Base-by-base conservation (phyloP, 2,113 vertebrate genomes). In the Pionites leucogaster region DNA sequence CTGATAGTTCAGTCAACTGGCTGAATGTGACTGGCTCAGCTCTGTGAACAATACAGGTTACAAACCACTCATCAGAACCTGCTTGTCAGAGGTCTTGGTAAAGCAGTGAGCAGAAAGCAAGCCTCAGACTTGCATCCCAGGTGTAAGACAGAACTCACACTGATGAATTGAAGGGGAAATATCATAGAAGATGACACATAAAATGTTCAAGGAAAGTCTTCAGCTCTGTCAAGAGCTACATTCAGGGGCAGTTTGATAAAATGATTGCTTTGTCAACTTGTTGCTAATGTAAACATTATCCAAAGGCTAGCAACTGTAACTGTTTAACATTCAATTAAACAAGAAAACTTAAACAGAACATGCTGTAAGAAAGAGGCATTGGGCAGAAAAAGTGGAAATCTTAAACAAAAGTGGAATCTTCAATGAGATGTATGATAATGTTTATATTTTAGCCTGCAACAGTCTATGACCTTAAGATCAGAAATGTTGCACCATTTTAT, bases 1-100 rank as follows among this genome's bases (percentile, higher is more conserved):
- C 8, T 83, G 20, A 37, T 46, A 28, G 7, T 35, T 74, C 18
- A 3, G 1, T 41, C 50, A 46, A 4, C 22, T 55, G 46, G 6
- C 25, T 67, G 46, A 31, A 53, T 29, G 27, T 62, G 35, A 62
- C 27, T 0, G 0, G 3, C 25, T 72, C 25, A 67, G 12, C 17
- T 10, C 10, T 46, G 25, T 1, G 2, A 78, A 64, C 8, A 60
- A 10, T 1, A 3, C 24, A 46, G 9, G 11, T 8, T 11, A 46
- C 29, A 18, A 42, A 35, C 7, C 12, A 19, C 44, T 53, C 17
- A 15, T 15, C 14, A 52, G 59, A 53, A 27, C 25, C 23, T 33
- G 13, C 13, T 57, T 33, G 10, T 62, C 22, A 67, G 46, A 75
- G 17, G 9, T 42, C 13, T 42, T 33, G 17, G 12, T 62, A 79